phyloP scores from a whole-genome alignment of 1,140 invertebrate species.

The Galendromus occidentalis region DNA sequence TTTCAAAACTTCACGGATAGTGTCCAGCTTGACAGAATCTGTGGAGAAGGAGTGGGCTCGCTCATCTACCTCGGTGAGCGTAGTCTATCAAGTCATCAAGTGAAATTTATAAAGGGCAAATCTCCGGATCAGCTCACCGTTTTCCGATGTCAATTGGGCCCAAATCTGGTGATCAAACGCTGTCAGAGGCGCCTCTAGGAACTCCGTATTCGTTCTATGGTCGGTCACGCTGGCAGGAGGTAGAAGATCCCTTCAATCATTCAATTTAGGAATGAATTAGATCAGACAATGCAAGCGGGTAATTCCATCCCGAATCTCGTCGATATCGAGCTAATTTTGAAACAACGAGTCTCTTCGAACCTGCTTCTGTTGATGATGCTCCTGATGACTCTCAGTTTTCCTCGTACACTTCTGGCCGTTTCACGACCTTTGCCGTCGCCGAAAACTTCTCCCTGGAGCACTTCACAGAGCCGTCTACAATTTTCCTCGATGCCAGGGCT shows the following conservation, averaged over 20 bases:
- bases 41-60: no score
- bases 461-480: not conserved
- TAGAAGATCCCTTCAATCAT: no score
- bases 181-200: not conserved
- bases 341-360: not conserved
- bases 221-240: no score
- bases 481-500: not conserved
- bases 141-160: not conserved
- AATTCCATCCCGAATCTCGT: no score
- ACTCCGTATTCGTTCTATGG: not conserved
- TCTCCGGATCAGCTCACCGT: not conserved
- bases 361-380: not conserved
- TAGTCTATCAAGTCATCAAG: no score
- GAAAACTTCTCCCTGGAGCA: conserved; percentile 1
- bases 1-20: not conserved
- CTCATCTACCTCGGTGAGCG: no score
- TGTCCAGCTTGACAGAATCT: not conserved
- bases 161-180: not conserved
- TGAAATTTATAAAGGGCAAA: no score
- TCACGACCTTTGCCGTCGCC: not conserved
- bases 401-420: not conserved
- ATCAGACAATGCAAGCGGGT: no score
- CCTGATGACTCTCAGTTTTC: not conserved
- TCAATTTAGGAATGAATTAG: no score
- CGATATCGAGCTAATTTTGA: no score